Percentiles rank a stretch among this genome's conserved stretches.
Conservation (phyloP, 2,888 invertebrate genomes). For the Pollenia labialis region DNA sequence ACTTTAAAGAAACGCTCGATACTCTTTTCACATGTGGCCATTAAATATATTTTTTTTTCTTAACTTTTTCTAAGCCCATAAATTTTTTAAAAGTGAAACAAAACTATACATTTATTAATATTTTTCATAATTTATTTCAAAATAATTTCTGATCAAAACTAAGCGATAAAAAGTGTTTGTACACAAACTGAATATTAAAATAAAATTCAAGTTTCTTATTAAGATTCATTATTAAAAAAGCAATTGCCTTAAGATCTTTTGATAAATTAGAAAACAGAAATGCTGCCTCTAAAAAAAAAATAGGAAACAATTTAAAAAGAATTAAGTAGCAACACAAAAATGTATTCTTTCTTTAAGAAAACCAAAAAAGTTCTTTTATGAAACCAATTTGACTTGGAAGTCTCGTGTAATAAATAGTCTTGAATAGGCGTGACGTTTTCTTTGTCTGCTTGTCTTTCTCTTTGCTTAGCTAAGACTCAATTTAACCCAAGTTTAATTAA, state of each 20-base stretch:
- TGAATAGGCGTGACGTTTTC: slow-evolving; percentile 9
- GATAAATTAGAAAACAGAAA: background rate
- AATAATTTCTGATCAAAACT: slow-evolving; percentile 18
- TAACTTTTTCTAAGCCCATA: slow-evolving; percentile 1
- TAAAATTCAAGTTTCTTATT: slow-evolving; percentile 46
- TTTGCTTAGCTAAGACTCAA: slow-evolving; percentile 21
- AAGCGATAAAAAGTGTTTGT: slow-evolving; percentile 15
- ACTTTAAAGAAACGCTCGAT: too few species aligned
- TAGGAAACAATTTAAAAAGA: slow-evolving; percentile 34
- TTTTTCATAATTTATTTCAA: slow-evolving; percentile 23
- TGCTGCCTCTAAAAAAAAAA: background rate
- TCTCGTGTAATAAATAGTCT: too few species aligned
- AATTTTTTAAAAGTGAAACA: background rate
- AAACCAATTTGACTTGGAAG: slow-evolving; percentile 12
- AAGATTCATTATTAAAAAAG: background rate
- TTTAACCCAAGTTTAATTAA: slow-evolving; percentile 64
- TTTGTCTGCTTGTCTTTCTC: background rate
- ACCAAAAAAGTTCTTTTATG: background rate
- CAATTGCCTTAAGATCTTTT: background rate
- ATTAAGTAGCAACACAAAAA: slow-evolving; percentile 32
- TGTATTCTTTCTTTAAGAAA: background rate
- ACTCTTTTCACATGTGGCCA: too few species aligned
- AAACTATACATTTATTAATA: slow-evolving; percentile 3
- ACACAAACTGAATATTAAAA: slow-evolving; percentile 44
- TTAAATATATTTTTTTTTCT: background rate